Conservation (phyloP, 1,140 invertebrate species). For the Sycobia sp. region DNA sequence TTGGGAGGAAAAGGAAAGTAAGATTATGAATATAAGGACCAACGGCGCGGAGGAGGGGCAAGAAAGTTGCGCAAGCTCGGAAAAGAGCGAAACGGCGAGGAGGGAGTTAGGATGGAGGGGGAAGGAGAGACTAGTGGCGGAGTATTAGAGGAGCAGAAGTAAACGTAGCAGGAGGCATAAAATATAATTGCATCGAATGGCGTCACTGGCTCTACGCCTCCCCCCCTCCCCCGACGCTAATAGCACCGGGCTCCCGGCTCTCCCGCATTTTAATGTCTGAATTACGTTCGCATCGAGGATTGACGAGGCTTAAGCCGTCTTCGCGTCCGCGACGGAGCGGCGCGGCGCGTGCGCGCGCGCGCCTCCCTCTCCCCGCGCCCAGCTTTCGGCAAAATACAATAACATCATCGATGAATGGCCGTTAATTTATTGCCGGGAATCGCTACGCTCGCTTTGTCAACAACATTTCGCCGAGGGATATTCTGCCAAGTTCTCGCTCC, state of each 20-base stretch:
- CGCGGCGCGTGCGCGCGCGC: conserved; percentile 7
- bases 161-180: conserved; percentile 57
- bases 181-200: conserved; percentile 62
- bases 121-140: conserved; percentile 5
- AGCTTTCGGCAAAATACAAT: conserved; percentile 10
- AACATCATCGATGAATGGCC: neutral
- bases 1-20: conserved; percentile 32
- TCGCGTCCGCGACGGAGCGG: neutral
- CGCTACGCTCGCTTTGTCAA: too few relatives aligned
- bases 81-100: neutral
- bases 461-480: too few relatives aligned
- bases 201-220: conserved; percentile 54
- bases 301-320: conserved; percentile 44
- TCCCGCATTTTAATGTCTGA: conserved; percentile 61
- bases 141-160: conserved; percentile 24
- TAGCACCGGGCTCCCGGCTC: conserved; percentile 50
- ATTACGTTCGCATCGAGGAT: conserved; percentile 60
- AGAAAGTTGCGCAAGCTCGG: conserved; percentile 15
- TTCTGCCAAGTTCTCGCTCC: too few relatives aligned
- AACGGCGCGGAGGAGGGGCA: conserved; percentile 39
- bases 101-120: neutral
- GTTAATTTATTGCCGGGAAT: neutral
- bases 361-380: conserved; percentile 17
- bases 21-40: conserved; percentile 39
- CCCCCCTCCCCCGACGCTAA: conserved; percentile 52